phyloP scores from a whole-genome alignment of 2,797 vertebrate species.

The Rhadinocentrus ornatus region DNA sequence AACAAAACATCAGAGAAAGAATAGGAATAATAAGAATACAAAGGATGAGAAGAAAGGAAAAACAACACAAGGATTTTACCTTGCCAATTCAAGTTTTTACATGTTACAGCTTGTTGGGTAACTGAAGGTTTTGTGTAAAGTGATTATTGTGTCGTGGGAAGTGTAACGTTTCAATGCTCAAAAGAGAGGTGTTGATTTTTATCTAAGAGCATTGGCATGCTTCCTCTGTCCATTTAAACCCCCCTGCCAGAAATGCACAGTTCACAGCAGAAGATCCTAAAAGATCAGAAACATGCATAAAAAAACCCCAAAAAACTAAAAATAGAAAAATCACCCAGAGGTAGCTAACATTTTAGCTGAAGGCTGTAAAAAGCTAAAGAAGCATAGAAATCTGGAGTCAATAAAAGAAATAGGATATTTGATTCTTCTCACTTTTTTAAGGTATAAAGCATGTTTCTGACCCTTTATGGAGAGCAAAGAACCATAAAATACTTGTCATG shows the following conservation, averaged over 20 bases:
- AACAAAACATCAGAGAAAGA: slow-evolving; percentile 32
- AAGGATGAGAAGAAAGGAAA: slow-evolving; percentile 56
- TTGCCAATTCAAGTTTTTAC: slow-evolving; percentile 54
- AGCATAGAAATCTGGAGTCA: too few species aligned
- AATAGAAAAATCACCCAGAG: too few species aligned
- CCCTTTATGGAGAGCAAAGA: too few species aligned
- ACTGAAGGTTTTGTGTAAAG: slow-evolving; percentile 75
- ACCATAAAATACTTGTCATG: too few species aligned
- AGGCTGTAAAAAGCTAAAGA: too few species aligned
- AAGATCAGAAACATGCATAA: too few species aligned
- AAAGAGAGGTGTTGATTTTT: slow-evolving; percentile 64
- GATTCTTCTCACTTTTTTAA: too few species aligned
- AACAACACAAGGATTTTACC: slow-evolving; percentile 70
- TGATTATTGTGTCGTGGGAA: slow-evolving; percentile 74
- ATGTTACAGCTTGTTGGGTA: slow-evolving; percentile 77
- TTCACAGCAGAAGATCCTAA: background rate
- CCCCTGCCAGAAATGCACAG: background rate
- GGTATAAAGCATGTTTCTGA: too few species aligned
- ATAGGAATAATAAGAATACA: slow-evolving; percentile 51
- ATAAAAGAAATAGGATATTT: too few species aligned
- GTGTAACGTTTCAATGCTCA: slow-evolving; percentile 61
- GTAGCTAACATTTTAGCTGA: too few species aligned
- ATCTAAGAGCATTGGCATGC: slow-evolving; percentile 50
- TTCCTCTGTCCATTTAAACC: too few species aligned
- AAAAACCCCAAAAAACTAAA: too few species aligned